A percentile compares a stretch with the other conserved stretches of the same genome.
These are phyloP conservation scores for Corbicula japonica DNA, from an alignment of 2,888 invertebrate species.

Conservation along the genomic window DNA sequence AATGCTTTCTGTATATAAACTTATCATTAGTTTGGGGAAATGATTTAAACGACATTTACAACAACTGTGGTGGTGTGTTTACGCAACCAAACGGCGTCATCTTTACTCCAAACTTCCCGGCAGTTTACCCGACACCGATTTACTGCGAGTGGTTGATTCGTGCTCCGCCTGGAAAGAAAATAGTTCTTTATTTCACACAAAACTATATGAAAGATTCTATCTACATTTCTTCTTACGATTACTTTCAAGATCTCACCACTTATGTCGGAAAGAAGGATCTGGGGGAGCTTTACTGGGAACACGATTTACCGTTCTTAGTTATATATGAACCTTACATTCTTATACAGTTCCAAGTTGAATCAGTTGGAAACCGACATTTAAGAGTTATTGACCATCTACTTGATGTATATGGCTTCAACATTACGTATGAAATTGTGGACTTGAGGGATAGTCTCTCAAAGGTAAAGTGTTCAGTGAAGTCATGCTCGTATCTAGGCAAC, in stretches of 20 bases:
- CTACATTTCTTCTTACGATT: slow-evolving; percentile 80
- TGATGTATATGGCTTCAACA: slow-evolving; percentile 96
- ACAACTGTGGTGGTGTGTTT: slow-evolving; percentile 75
- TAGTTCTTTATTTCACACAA: slow-evolving; percentile 95
- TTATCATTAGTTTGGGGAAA: too few species aligned
- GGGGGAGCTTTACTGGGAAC: slow-evolving; percentile 78
- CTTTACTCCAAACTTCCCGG: slow-evolving; percentile 94
- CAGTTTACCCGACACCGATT: slow-evolving; percentile 93
- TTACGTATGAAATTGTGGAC: slow-evolving; percentile 94
- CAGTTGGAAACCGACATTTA: slow-evolving; percentile 90
- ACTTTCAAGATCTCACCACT: slow-evolving; percentile 72
- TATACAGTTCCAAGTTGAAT: slow-evolving; percentile 91
- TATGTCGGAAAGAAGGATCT: slow-evolving; percentile 75
- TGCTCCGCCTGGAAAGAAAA: slow-evolving; percentile 89
- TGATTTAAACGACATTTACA: slow-evolving; percentile 50
- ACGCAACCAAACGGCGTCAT: slow-evolving; percentile 85
- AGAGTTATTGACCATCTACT: slow-evolving; percentile 93
- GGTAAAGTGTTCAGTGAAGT: slow-evolving; percentile 91
- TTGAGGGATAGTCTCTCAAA: slow-evolving; percentile 68
- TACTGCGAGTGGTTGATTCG: slow-evolving; percentile 96
- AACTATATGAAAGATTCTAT: slow-evolving; percentile 90
- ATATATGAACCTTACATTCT: slow-evolving; percentile 91
- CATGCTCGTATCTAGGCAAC: slow-evolving; percentile 94
- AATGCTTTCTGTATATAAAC: too few species aligned
- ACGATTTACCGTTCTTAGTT: slow-evolving; percentile 76